phyloP scores from a whole-genome alignment of 2,113 vertebrate genomes.

The Chaetops frenatus region DNA sequence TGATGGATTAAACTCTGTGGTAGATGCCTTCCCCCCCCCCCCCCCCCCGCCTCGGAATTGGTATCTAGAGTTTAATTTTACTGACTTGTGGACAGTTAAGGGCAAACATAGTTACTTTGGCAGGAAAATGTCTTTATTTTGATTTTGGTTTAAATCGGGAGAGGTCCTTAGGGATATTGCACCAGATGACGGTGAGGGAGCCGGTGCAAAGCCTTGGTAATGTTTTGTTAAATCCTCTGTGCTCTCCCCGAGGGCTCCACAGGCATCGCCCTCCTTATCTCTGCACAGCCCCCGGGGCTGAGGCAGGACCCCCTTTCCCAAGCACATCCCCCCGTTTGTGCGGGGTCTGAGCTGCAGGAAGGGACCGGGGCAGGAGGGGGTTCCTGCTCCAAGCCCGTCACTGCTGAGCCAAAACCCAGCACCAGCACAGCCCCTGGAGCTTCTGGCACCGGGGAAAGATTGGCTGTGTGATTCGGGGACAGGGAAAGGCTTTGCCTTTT shows the following conservation, averaged over 20 bases:
- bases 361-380: fast-evolving
- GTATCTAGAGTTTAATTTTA: background rate
- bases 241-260: background rate
- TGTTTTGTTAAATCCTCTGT: background rate
- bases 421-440: fast-evolving
- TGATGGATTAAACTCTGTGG: background rate
- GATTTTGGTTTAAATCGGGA: background rate
- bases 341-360: background rate
- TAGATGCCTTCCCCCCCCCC: fast-evolving
- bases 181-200: background rate
- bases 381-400: background rate
- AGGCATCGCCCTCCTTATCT: background rate
- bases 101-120: background rate
- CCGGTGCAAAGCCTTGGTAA: background rate
- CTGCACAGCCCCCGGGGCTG: background rate
- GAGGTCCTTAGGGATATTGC: background rate
- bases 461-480: background rate
- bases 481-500: background rate
- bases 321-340: background rate
- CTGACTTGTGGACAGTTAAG: background rate
- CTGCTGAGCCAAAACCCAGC: background rate
- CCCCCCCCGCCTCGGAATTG: background rate
- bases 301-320: background rate
- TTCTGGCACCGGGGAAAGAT: background rate
- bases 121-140: background rate